phyloP scores from a whole-genome alignment of 2,888 invertebrate genomes.

The Hypercompe scribonia region DNA sequence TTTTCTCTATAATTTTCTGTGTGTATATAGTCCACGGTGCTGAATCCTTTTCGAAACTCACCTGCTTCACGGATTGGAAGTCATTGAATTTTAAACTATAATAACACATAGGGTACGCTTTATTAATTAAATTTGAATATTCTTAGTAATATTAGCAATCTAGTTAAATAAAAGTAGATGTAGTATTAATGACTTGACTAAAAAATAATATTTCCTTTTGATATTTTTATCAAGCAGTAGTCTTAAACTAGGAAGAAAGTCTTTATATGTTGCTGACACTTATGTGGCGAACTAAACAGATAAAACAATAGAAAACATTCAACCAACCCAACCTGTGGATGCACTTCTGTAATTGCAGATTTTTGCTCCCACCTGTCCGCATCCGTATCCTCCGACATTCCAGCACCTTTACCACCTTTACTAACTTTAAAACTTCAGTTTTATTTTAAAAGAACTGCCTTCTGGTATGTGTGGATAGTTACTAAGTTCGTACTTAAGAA shows the following conservation, averaged over 20 bases:
- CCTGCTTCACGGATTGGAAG: too few species aligned
- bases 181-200: neutral
- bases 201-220: neutral
- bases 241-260: neutral
- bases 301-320: constrained; percentile 44
- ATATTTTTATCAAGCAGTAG: neutral
- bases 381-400: constrained; percentile 42
- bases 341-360: constrained; percentile 66
- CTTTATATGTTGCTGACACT: too few species aligned
- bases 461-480: neutral
- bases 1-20: too few species aligned
- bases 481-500: neutral
- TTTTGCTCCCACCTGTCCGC: constrained; percentile 51
- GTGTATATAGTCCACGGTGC: too few species aligned
- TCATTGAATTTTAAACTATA: too few species aligned
- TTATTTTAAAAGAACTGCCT: neutral
- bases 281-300: constrained; percentile 16
- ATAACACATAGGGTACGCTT: too few species aligned
- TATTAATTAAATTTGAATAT: too few species aligned
- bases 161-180: neutral
- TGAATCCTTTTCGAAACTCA: too few species aligned
- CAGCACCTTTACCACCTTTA: constrained; percentile 25
- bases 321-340: constrained; percentile 54
- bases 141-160: neutral
- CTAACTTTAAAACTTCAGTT: neutral